Conservation (phyloP, 2,888 invertebrate genomes). For the Corbicula japonica region DNA sequence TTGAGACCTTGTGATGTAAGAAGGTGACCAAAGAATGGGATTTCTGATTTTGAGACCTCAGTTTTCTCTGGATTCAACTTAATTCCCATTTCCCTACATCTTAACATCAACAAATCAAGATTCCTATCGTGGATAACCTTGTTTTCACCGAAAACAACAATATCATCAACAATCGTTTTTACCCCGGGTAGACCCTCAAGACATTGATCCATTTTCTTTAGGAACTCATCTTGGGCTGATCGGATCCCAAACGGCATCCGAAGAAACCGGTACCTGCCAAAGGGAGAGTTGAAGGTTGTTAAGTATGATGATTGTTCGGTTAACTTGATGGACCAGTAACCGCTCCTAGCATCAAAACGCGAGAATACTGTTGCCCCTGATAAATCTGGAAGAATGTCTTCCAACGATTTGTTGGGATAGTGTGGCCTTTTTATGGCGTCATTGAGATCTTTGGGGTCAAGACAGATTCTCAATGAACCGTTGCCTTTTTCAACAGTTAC, state of each 20-base stretch:
- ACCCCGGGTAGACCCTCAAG: conserved; percentile 52
- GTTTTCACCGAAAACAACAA: conserved; percentile 38
- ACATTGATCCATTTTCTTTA: conserved; percentile 51
- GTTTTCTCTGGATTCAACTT: conserved; percentile 53
- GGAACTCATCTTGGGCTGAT: conserved; percentile 55
- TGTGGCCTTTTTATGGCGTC: conserved; percentile 58
- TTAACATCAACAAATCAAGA: conserved; percentile 34
- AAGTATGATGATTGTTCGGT: conserved; percentile 29
- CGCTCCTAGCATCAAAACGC: conserved; percentile 58
- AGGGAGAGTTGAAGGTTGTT: conserved; percentile 54
- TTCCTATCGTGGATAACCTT: conserved; percentile 58
- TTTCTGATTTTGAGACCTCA: conserved; percentile 31
- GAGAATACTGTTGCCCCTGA: conserved; percentile 58
- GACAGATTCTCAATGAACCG: conserved; percentile 54
- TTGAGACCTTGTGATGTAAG: conserved; percentile 41
- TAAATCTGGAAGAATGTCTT: conserved; percentile 60
- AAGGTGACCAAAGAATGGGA: conserved; percentile 56
- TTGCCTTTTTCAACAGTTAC: conserved; percentile 60
- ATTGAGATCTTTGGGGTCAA: conserved; percentile 65
- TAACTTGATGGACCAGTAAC: conserved; percentile 66
- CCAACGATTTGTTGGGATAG: conserved; percentile 58
- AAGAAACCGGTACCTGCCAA: conserved; percentile 39
- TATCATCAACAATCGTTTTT: conserved; percentile 56
- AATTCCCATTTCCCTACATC: conserved; percentile 37
- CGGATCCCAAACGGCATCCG: conserved; percentile 65